phyloP scores from a whole-genome alignment of 2,888 invertebrate species.

The Ectobius pallidus region DNA sequence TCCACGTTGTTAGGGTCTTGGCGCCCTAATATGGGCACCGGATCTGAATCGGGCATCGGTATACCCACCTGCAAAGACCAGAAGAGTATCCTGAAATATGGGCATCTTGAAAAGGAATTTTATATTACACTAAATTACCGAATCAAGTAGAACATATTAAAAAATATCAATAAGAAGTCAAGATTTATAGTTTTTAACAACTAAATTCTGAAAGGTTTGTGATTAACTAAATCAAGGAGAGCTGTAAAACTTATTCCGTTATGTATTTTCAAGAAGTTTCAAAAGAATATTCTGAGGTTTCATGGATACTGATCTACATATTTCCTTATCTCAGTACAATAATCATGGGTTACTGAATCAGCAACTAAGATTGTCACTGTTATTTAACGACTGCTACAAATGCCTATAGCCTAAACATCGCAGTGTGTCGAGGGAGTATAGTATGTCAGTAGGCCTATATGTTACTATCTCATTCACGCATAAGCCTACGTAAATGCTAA shows the following conservation, averaged over 20 bases:
- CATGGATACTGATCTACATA: no score
- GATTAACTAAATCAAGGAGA: not conserved
- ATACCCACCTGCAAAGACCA: constrained; percentile 6
- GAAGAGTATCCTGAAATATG: not conserved
- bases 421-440: no score
- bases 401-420: no score
- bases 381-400: no score
- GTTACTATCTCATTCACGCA: no score
- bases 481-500: no score
- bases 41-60: constrained; percentile 20
- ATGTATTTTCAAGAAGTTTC: no score
- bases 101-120: not conserved
- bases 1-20: constrained; percentile 12
- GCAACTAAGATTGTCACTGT: no score
- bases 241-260: not conserved
- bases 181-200: not conserved
- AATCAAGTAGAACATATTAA: not conserved
- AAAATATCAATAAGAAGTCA: not conserved
- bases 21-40: not conserved
- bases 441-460: no score
- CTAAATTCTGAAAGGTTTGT: not conserved
- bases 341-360: no score
- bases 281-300: no score
- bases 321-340: no score
- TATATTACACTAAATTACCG: not conserved